Evolutionary conservation across 2,797 vertebrate genomes (phyloP).

Genomic region (Garrulus glandarius): DNA sequence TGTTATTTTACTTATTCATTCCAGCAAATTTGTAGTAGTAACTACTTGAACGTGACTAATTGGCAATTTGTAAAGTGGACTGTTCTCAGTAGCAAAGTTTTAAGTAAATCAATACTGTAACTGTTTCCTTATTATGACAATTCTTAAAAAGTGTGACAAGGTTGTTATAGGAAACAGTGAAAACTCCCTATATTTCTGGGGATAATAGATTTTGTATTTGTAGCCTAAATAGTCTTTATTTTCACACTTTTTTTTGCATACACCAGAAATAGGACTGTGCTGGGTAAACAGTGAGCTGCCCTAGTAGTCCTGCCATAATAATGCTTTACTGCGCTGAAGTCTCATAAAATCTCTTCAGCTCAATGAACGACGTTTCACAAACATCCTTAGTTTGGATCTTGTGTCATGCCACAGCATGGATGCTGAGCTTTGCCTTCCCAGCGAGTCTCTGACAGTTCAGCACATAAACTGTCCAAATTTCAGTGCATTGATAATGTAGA

Average conservation of each 20-base stretch:
- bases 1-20: conserved; percentile 10
- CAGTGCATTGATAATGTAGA: neutral
- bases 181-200: neutral
- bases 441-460: neutral
- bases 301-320: neutral
- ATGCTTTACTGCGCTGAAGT: neutral
- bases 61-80: conserved; percentile 37
- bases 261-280: neutral
- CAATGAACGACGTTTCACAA: neutral
- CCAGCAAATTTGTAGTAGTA: neutral
- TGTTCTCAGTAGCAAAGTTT: conserved; percentile 21
- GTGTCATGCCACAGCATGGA: neutral
- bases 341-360: neutral
- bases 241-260: neutral
- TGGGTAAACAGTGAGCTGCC: neutral
- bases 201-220: conserved; percentile 15
- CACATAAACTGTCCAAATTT: neutral
- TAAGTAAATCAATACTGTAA: neutral
- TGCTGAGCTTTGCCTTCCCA: neutral
- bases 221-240: conserved; percentile 6
- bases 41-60: neutral
- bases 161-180: conserved; percentile 37
- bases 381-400: neutral
- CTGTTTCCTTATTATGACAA: conserved; percentile 56
- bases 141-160: conserved; percentile 35